phyloP scores from a whole-genome alignment of 2,113 vertebrate species.

The Myotis lucifugus region DNA sequence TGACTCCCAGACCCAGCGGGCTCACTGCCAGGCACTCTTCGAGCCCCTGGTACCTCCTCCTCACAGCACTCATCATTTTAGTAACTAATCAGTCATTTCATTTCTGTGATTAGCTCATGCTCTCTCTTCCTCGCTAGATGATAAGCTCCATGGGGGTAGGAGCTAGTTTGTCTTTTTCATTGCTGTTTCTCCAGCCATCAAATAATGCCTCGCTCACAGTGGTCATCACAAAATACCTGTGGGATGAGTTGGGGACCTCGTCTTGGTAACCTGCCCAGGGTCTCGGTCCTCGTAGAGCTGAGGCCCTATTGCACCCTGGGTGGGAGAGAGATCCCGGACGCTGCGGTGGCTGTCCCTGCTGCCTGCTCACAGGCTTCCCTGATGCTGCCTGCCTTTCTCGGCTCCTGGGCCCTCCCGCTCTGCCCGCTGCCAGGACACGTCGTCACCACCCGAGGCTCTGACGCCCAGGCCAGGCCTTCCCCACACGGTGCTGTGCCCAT shows the following conservation, averaged over 20 bases:
- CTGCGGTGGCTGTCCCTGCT: neutral
- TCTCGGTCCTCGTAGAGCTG: neutral
- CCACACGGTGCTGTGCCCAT: fast-evolving
- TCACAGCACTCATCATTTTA: neutral
- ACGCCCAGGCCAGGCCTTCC: neutral
- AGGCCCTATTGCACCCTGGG: neutral
- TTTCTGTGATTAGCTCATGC: neutral
- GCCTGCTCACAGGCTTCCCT: neutral
- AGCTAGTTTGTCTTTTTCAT: neutral
- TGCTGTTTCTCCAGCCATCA: neutral
- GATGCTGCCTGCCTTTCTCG: neutral
- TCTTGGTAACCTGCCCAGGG: neutral
- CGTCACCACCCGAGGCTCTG: neutral
- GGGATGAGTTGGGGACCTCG: neutral
- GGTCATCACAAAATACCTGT: neutral
- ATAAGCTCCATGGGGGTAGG: neutral
- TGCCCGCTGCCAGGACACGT: neutral
- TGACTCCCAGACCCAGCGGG: neutral
- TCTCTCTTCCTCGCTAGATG: neutral
- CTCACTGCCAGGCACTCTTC: neutral
- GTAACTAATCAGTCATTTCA: neutral
- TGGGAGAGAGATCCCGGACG: neutral
- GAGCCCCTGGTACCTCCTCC: neutral
- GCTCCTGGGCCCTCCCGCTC: neutral
- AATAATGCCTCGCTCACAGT: fast-evolving